Conservation (phyloP, 1,140 invertebrate species). For the Microplitis mediator region DNA sequence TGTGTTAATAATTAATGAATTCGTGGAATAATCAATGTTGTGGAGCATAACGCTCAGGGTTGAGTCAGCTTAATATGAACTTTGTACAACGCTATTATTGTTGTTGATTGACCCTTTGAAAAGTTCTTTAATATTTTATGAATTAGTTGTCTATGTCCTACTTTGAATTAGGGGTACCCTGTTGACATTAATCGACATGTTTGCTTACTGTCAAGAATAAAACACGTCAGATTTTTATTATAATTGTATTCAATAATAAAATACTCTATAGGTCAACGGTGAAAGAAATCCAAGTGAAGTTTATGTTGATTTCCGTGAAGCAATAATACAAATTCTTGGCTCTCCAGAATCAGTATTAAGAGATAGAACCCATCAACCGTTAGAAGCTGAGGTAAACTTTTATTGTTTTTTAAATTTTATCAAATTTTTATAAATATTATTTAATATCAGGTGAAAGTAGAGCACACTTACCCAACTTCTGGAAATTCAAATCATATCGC, state of each 20-base stretch:
- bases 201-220: background rate
- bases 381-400: slow-evolving; percentile 53
- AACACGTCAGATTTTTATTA: background rate
- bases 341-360: slow-evolving; percentile 61
- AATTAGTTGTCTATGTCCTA: slow-evolving; percentile 1
- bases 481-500: slow-evolving; percentile 26
- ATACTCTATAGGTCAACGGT: slow-evolving; percentile 73
- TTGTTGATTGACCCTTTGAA: background rate
- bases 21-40: background rate
- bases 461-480: slow-evolving; percentile 40
- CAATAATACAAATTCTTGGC: slow-evolving; percentile 74
- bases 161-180: background rate
- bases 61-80: background rate
- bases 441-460: slow-evolving; percentile 39
- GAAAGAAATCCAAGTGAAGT: slow-evolving; percentile 82
- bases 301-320: slow-evolving; percentile 78
- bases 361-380: slow-evolving; percentile 35
- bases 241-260: background rate
- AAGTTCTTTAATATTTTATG: background rate
- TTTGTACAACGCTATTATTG: background rate
- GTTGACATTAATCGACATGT: too few relatives aligned
- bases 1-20: background rate
- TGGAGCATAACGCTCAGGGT: background rate
- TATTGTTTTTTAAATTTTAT: background rate
- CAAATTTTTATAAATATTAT: background rate